Evolutionary conservation across 2,888 invertebrate genomes (phyloP).

Genomic region (Eristalinus sepulchralis): DNA sequence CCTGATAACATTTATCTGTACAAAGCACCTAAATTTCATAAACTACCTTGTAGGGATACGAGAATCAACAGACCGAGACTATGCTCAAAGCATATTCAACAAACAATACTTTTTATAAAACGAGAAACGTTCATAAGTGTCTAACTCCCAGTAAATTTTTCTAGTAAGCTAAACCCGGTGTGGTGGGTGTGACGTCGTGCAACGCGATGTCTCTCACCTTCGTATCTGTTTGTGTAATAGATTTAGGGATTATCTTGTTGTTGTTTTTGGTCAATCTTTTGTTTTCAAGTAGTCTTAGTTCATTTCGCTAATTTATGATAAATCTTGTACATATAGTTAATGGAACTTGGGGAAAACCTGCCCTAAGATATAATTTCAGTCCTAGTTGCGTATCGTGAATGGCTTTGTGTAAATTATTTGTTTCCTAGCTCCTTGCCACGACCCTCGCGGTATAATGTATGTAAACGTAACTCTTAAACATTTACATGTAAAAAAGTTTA

Average conservation of each 20-base stretch:
- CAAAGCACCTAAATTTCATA: constrained; percentile 45
- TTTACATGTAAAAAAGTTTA: constrained; percentile 43
- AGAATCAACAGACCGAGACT: constrained; percentile 15
- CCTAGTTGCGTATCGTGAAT: constrained; percentile 34
- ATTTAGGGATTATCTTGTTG: constrained; percentile 42
- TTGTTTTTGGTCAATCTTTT: constrained; percentile 33
- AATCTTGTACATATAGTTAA: constrained; percentile 17
- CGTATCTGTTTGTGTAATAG: constrained; percentile 15
- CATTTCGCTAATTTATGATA: constrained; percentile 30
- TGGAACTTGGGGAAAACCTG: constrained; percentile 21
- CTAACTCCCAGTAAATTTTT: constrained; percentile 42
- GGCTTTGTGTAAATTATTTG: constrained; percentile 55
- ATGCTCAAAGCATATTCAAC: constrained; percentile 53
- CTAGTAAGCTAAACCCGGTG: constrained; percentile 3
- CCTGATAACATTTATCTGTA: constrained; percentile 44
- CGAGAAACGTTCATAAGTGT: background rate
- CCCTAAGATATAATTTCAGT: constrained; percentile 6
- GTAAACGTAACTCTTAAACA: constrained; percentile 16
- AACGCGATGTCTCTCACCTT: background rate
- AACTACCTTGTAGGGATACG: background rate
- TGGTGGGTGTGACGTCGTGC: background rate
- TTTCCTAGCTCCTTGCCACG: constrained; percentile 44
- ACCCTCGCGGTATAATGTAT: constrained; percentile 25
- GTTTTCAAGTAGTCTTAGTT: constrained; percentile 25
- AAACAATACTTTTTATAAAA: constrained; percentile 12